Conservation (phyloP, 2,888 invertebrate species). For the Deladenus siricidicola region DNA sequence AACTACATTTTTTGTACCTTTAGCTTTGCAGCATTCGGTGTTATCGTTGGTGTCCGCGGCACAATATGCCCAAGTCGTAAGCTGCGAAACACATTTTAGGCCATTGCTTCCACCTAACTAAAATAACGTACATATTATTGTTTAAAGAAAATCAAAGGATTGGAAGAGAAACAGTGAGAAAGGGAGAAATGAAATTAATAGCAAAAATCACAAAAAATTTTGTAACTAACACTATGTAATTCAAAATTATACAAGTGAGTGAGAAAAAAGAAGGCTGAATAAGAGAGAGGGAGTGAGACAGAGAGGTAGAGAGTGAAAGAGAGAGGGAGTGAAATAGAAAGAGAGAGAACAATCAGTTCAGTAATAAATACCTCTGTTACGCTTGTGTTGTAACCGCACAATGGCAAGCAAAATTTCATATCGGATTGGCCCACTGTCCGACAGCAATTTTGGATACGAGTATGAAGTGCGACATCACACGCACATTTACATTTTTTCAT, state of each 20-base stretch:
- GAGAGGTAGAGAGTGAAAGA: not conserved
- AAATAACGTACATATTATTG: constrained; percentile 5
- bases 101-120: constrained; percentile 38
- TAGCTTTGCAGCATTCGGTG: constrained; percentile 33
- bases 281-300: too few species aligned
- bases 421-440: constrained; percentile 33
- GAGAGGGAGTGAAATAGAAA: not conserved
- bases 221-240: too few species aligned
- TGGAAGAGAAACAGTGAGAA: not conserved
- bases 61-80: constrained; percentile 46
- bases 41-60: constrained; percentile 38
- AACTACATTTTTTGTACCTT: too few species aligned
- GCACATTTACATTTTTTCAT: constrained; percentile 36
- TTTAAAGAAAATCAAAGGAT: not conserved
- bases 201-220: too few species aligned
- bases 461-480: constrained; percentile 31
- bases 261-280: too few species aligned
- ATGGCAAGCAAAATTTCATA: constrained; percentile 42
- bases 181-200: not conserved
- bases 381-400: constrained; percentile 43
- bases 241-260: too few species aligned
- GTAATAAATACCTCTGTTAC: constrained; percentile 28
- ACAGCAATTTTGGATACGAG: constrained; percentile 43
- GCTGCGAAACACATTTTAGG: constrained; percentile 38
- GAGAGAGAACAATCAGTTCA: not conserved